Percentiles rank a stretch among this genome's conserved stretches.
Conservation (phyloP, 2,797 vertebrate genomes). For the Xyrichtys novacula region DNA sequence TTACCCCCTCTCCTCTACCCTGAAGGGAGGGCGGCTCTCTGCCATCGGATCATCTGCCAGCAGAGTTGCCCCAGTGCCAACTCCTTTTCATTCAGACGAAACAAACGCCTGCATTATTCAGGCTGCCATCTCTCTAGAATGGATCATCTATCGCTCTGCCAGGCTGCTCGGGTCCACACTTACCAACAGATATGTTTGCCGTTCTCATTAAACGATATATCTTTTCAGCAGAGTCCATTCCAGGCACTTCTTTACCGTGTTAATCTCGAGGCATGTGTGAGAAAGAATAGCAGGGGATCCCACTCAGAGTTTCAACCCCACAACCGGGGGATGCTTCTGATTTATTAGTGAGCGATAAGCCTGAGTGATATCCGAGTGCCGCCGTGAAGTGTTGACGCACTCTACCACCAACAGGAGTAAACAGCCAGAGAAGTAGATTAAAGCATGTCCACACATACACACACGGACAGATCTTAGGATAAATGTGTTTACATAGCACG, state of each 20-base stretch:
- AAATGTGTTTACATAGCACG: constrained; percentile 67
- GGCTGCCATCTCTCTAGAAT: constrained; percentile 70
- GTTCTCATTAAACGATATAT: constrained; percentile 43
- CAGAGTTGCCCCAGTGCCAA: constrained; percentile 67
- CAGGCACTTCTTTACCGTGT: constrained; percentile 19
- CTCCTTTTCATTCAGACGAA: constrained; percentile 75
- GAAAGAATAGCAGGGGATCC: constrained; percentile 34
- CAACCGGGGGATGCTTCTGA: constrained; percentile 34
- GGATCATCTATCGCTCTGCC: constrained; percentile 59
- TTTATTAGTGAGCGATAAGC: constrained; percentile 49
- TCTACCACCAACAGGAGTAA: constrained; percentile 26
- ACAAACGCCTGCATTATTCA: constrained; percentile 80
- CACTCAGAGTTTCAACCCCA: constrained; percentile 20
- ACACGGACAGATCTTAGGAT: constrained; percentile 32
- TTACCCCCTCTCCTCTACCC: constrained; percentile 29
- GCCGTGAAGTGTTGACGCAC: constrained; percentile 41
- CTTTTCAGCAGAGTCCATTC: constrained; percentile 45
- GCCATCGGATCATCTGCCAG: constrained; percentile 77
- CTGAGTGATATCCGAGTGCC: constrained; percentile 37
- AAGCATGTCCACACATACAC: constrained; percentile 43
- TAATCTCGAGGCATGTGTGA: constrained; percentile 38
- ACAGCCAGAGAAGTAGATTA: constrained; percentile 38
- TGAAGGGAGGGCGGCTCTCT: constrained; percentile 66
- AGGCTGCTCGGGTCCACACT: constrained; percentile 58
- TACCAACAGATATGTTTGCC: constrained; percentile 66